Base-by-base conservation (phyloP, 2,113 vertebrate species). In the Ceyx melanurus region DNA sequence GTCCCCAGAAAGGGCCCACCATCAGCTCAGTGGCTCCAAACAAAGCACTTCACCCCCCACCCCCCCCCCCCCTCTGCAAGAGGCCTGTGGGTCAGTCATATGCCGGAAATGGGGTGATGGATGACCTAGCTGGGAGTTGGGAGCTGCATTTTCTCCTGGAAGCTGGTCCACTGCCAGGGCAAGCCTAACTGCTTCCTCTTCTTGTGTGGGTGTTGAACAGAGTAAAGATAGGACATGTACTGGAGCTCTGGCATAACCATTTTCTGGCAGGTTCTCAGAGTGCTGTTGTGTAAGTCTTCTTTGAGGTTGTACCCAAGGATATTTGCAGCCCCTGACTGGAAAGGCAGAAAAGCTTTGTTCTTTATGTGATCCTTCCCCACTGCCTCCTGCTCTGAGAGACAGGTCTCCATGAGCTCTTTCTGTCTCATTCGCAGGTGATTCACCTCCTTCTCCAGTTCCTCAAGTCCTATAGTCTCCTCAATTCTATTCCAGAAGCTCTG, bases 221-320 rank as follows among this genome's bases (percentile, higher is more conserved):
- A 4, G 3, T 98, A 98, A 35, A 99, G 80, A 6, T 33, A 85
- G 15, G 97, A 93, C 1, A 35, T 98, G 93, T 99, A 98, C 87
- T 99, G 98, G 19, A 99, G 95, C 91, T 99, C 98, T 4, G 99
- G 99, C 15, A 92, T 96, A 40, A 98, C 96, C 88, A 99, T 93
- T 64, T 80, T 96, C 95, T 95, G 91, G 79, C 99, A 99, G 53
- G 61, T 78, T 15, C 31, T 87, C 65, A 84, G 96, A 9, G 94
- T 98, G 11, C 62, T 56, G 7, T 66, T 86, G 65, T 97, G 95
- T 51, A 99, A 67, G 28, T 61, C 92, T 11, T 77, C 82, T 31
- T 86, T 98, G 61, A 99, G 95, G 88, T 98, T 98, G 85, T 99
- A 99, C 43, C 99, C 98, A 77, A 98, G 97, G 90, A 99, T 99